phyloP scores from a whole-genome alignment of 2,113 vertebrate species.

The Cyprinodon variegatus region DNA sequence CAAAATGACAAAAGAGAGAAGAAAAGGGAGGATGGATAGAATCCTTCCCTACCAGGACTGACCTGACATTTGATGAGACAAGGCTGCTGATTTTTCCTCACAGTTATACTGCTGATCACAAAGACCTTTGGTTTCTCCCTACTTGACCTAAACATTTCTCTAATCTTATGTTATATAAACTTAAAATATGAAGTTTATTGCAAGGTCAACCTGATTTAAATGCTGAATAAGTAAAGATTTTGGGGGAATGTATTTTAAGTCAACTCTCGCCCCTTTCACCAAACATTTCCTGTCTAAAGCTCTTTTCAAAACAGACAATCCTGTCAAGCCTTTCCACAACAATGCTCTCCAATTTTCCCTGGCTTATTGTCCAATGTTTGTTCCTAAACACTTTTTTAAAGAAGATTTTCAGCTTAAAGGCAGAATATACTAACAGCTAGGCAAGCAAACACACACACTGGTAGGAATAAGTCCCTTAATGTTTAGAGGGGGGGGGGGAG shows the following conservation, averaged over 20 bases:
- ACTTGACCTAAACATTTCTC: background rate
- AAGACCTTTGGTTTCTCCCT: constrained; percentile 25
- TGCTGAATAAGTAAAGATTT: background rate
- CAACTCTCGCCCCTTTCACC: background rate
- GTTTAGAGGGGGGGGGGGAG: no score
- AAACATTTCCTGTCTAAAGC: background rate
- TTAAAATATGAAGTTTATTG: background rate
- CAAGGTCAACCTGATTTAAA: background rate
- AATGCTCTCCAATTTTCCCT: background rate
- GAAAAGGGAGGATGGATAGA: background rate
- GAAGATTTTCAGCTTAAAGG: no score
- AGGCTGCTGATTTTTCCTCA: constrained; percentile 48
- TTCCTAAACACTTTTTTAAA: background rate
- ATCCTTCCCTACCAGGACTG: background rate
- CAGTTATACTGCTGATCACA: constrained; percentile 29
- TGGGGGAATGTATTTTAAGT: background rate
- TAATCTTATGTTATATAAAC: constrained; percentile 8
- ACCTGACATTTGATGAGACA: constrained; percentile 65
- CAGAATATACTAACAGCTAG: background rate
- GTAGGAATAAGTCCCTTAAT: background rate
- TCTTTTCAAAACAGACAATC: background rate
- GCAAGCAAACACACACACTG: background rate
- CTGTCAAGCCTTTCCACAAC: background rate
- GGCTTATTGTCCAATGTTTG: background rate
- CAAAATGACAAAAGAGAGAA: background rate